Base-by-base conservation (phyloP, 2,797 vertebrate genomes). In the Synaphobranchus kaupii region DNA sequence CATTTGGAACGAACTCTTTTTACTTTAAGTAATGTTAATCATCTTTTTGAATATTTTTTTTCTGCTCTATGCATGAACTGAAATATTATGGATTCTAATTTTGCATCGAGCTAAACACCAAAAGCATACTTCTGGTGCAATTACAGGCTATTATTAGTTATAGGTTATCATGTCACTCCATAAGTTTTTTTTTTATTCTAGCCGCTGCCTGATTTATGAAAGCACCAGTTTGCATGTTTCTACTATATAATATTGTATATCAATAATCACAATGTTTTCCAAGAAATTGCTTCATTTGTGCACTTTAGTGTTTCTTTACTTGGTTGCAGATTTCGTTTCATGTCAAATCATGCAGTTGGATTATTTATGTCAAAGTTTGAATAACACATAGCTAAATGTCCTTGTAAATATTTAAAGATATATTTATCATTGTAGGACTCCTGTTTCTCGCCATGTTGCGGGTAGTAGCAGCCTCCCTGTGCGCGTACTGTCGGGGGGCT, bases 391-490 rank as follows among this genome's bases (percentile, higher is more conserved):
- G n/a, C n/a, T n/a, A 66, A 66, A 66, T 66, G 63, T n/a, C 25
- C 6, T 6, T 25, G 22, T 68, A 15, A 34, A 73, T 31, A 73
- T 73, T 34, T 73, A 13, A 73, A 73, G 44, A 39, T 39, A 44
- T 47, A 78, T 78, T 47, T 81, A 7, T 25, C 22, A 48, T 78
- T 44, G 20, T n/a, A 87, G 80, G 71, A 47, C 9, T 15, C 5
- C 0, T 50, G 54, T 87, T 88, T 68, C 85, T 89, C 89, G 90
- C 88, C 87, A 97, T 96, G 96, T 90, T 95, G 87, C 93, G 95
- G 28, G 87, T 94, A 76, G 86, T 94, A 1, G 82, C 90, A 9
- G 54, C 89, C 15, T 93, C 94, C 25, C 87, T 95, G 83, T 94
- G 91, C 76, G 88, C 93, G 31, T 90, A 89, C 22, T 93, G 93